Evolutionary conservation across 1,140 invertebrate genomes (phyloP).

Genomic region (Drosophila navojoa): DNA sequence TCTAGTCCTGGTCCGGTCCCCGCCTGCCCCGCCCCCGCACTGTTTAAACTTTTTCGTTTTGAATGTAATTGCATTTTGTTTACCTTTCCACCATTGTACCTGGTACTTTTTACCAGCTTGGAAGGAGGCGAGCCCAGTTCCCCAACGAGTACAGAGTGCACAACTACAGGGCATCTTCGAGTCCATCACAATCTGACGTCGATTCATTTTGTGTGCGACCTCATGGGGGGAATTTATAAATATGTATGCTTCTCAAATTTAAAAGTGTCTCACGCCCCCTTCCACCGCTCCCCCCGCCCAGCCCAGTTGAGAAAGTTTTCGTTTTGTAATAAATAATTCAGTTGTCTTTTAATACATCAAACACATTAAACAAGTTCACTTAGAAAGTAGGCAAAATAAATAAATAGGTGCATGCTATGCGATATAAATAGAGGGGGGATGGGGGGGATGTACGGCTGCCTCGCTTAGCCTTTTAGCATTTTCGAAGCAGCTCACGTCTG

Average conservation of each 20-base stretch:
- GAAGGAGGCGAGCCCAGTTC: too few relatives aligned
- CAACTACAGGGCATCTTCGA: background rate
- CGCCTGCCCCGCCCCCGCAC: background rate
- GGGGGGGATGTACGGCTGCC: slow-evolving; percentile 17
- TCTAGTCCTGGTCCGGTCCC: background rate
- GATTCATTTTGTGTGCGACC: background rate
- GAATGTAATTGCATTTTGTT: slow-evolving; percentile 60
- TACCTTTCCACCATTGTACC: slow-evolving; percentile 16
- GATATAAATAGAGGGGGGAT: slow-evolving; percentile 43
- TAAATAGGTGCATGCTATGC: slow-evolving; percentile 45
- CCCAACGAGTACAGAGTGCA: background rate
- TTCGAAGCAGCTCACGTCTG: slow-evolving; percentile 13
- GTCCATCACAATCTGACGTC: background rate
- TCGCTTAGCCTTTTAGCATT: background rate
- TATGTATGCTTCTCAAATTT: slow-evolving; percentile 10
- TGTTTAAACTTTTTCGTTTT: slow-evolving; percentile 46
- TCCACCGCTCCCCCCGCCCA: too few relatives aligned
- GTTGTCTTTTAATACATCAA: slow-evolving; percentile 50
- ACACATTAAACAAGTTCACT: slow-evolving; percentile 63
- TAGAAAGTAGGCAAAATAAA: slow-evolving; percentile 65
- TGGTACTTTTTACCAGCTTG: background rate
- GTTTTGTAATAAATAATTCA: slow-evolving; percentile 53
- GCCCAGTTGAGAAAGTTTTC: slow-evolving; percentile 25
- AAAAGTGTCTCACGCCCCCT: background rate
- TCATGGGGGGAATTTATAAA: background rate